Base-by-base conservation (phyloP, 2,113 vertebrate genomes). In the Coturnix japonica region DNA sequence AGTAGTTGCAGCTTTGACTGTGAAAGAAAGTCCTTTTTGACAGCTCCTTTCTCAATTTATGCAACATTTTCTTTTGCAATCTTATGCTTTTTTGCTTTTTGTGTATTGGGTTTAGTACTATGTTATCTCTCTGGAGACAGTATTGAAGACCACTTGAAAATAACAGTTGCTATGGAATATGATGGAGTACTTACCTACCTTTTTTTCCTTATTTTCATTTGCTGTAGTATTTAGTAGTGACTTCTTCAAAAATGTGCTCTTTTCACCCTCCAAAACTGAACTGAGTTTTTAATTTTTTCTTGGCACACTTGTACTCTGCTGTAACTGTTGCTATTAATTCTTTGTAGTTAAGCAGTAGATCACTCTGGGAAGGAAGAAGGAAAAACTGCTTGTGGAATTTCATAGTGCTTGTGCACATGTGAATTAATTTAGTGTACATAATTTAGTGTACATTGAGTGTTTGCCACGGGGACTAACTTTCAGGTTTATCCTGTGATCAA, bases 141-240 rank as follows among this genome's bases (percentile, higher is more conserved):
- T 64, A 15, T 90, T 90, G 44, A 95, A 79, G 86, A 69, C 76
- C 81, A 60, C 63, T 94, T 91, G 77, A 94, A 90, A 95, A 81
- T 74, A 91, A 67, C 43, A 91, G n/a, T 76, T 94, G 21, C 64
- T 86, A 59, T 30, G 70, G 77, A 92, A 69, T 69, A 37, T 60
- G 70, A 20, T n/a, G 1, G 3, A 67, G 14, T 77, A n/a, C 39
- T 7, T 47, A 23, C 47, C 21, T 49, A 49, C 22, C 21, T 23
- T 49, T 80, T 91, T 69, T 81, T 77, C 12, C 0, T 25, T 87
- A 46, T 84, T 85, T 28, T 89, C 8, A 35, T 89, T 92, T 93
- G 31, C 30, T 31, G 44, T 90, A 74, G 14, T 64, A 72, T 22
- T 88, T 77, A 65, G 26, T 39, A 70, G 14, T 21, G 26, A 35